Percentiles rank a stretch among this genome's conserved stretches.
Conservation (phyloP, 2,797 vertebrate species). For the Sibirionetta formosa region DNA sequence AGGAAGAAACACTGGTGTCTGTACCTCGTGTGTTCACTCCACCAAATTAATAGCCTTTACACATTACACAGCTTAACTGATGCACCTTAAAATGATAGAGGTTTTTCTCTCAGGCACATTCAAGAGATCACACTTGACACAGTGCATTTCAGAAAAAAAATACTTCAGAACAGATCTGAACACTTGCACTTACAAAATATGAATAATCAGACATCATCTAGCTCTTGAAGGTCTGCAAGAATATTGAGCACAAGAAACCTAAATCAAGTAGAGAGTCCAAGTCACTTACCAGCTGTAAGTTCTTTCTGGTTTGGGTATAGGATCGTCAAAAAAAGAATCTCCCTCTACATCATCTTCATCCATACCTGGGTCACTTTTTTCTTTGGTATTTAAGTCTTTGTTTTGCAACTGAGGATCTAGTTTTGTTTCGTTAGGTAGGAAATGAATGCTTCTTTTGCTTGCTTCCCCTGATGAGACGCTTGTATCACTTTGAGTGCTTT, state of each 20-base stretch:
- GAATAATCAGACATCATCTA: neutral
- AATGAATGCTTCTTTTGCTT: constrained; percentile 76
- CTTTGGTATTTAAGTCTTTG: constrained; percentile 62
- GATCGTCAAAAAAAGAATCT: constrained; percentile 97
- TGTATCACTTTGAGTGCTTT: constrained; percentile 75
- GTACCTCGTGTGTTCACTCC: neutral
- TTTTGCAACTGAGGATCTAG: constrained; percentile 63
- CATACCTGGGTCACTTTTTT: constrained; percentile 62
- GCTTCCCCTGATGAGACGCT: constrained; percentile 76
- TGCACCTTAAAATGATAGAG: neutral
- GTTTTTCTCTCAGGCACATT: neutral
- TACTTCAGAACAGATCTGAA: neutral
- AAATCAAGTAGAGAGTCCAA: neutral
- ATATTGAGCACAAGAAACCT: neutral
- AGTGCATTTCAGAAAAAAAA: neutral
- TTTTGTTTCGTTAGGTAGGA: constrained; percentile 67
- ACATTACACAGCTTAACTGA: neutral
- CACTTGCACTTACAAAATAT: neutral
- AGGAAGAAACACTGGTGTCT: neutral
- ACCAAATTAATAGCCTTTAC: neutral
- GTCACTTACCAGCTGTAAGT: constrained; percentile 89
- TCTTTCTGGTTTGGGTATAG: constrained; percentile 91
- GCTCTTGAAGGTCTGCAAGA: neutral
- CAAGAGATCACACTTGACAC: neutral
- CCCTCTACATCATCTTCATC: constrained; percentile 85